These are phyloP conservation scores for Podiceps cristatus DNA, from an alignment of 2,113 vertebrate species.

Conservation along the genomic window DNA sequence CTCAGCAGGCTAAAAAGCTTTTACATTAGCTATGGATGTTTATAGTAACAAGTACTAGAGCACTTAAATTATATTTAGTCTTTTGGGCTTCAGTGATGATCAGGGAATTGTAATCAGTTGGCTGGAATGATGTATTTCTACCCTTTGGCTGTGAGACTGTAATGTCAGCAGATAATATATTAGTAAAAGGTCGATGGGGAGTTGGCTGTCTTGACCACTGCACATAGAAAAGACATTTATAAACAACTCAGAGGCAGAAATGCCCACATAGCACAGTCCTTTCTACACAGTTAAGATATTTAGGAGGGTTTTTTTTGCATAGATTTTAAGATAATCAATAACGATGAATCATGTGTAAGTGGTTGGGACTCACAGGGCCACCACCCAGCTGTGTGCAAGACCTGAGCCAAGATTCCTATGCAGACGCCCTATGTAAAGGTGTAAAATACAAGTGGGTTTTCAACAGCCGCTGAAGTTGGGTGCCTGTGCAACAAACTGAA, in stretches of 20 bases:
- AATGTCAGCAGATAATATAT: neutral
- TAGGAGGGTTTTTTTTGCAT: neutral
- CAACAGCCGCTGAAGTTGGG: neutral
- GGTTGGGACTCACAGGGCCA: neutral
- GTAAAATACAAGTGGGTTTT: neutral
- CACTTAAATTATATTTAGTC: neutral
- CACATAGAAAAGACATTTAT: neutral
- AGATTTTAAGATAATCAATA: neutral
- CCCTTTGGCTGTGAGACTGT: neutral
- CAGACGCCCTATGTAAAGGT: neutral
- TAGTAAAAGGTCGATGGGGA: fast-evolving
- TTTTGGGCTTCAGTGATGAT: neutral
- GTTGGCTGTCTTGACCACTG: too few species aligned
- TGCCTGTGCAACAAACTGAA: neutral
- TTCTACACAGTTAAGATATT: neutral
- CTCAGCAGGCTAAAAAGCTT: neutral
- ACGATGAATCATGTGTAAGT: fast-evolving
- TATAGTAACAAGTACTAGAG: neutral
- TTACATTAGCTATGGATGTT: neutral
- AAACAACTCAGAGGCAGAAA: neutral
- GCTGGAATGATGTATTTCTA: neutral
- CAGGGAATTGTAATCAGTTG: neutral
- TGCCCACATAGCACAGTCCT: fast-evolving
- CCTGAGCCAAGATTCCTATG: neutral
- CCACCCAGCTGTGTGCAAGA: neutral